Conservation (phyloP, 2,113 vertebrate species). For the Dipodomys ordii region DNA sequence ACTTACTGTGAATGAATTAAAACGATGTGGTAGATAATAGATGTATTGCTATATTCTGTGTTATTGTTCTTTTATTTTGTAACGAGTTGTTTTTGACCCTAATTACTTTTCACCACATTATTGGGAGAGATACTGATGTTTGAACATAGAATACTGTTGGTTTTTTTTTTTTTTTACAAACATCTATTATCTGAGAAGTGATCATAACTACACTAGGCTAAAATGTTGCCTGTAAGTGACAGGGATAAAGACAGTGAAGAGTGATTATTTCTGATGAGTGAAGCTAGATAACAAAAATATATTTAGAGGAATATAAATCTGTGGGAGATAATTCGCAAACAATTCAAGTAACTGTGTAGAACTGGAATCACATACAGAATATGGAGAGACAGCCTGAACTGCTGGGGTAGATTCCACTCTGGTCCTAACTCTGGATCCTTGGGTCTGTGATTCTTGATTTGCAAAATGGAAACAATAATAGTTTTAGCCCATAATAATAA, state of each 20-base stretch:
- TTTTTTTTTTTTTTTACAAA: not conserved
- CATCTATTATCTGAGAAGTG: not conserved
- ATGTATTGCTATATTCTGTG: not conserved
- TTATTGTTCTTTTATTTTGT: not conserved
- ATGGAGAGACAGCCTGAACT: not conserved
- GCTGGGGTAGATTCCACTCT: not conserved
- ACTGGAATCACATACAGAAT: not conserved
- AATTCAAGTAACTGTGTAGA: not conserved
- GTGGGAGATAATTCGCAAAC: not conserved
- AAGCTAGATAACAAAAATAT: not conserved
- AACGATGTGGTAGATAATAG: not conserved
- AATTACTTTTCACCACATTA: not conserved
- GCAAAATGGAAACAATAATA: not conserved
- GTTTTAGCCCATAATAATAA: not conserved
- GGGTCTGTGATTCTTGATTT: not conserved
- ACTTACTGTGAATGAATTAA: not conserved
- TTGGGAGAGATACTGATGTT: not conserved
- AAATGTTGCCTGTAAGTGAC: not conserved
- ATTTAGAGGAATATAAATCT: not conserved
- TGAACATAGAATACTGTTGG: not conserved
- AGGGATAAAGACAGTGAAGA: not conserved
- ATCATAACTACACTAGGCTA: not conserved
- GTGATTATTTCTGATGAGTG: not conserved
- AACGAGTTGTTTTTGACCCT: not conserved
- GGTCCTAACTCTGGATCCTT: not conserved